Conservation (phyloP, 1,140 invertebrate genomes). For the Conus betulinus region DNA sequence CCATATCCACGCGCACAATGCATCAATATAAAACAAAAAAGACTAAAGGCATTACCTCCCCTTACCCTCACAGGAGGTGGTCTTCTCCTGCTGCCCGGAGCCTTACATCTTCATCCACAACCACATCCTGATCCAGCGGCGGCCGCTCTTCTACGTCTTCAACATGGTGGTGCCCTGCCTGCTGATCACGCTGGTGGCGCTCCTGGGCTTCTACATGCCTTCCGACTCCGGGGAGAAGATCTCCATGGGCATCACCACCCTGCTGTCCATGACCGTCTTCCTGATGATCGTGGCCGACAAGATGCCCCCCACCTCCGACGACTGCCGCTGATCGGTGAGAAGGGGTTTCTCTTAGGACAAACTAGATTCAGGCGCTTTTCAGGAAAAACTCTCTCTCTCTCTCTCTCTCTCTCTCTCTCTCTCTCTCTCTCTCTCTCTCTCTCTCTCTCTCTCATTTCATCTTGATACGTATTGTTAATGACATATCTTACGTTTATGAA, state of each 20-base stretch:
- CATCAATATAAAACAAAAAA: too few species aligned
- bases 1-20: too few species aligned
- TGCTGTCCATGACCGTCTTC: conserved; percentile 95
- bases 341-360: too few species aligned
- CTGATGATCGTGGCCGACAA: conserved; percentile 94
- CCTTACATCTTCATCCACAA: conserved; percentile 74
- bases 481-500: too few species aligned
- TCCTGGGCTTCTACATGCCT: conserved; percentile 94
- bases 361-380: too few species aligned
- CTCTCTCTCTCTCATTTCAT: too few species aligned
- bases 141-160: conserved; percentile 94
- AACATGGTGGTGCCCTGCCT: conserved; percentile 93
- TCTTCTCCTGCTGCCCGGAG: conserved; percentile 82
- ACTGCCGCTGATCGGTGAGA: conserved; percentile 88
- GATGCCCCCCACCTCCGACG: conserved; percentile 93
- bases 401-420: too few species aligned
- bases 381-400: too few species aligned
- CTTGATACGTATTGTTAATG: too few species aligned
- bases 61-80: conserved; percentile 79
- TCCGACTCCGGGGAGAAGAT: conserved; percentile 92
- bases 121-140: conserved; percentile 80
- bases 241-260: conserved; percentile 85
- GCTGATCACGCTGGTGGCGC: conserved; percentile 89
- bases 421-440: too few species aligned
- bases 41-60: too few species aligned